Percentiles rank a stretch among this genome's conserved stretches.
Conservation (phyloP, 2,888 invertebrate species). For the Dynastes tityus region DNA sequence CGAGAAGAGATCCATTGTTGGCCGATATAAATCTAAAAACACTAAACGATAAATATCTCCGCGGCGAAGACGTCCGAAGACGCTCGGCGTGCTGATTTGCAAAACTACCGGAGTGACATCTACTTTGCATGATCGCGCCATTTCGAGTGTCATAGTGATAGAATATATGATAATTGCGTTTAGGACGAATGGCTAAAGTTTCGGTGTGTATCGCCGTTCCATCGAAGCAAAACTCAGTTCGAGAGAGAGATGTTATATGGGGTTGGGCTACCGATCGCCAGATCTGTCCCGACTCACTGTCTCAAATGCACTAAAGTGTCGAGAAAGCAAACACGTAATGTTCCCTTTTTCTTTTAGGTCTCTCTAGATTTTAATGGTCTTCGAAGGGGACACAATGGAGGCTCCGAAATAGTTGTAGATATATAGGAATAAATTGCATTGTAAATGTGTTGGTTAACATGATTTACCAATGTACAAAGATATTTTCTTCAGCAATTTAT, state of each 20-base stretch:
- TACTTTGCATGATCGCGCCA: constrained; percentile 69
- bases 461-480: no score
- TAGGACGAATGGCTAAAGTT: constrained; percentile 68
- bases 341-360: constrained; percentile 19
- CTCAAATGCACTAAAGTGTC: constrained; percentile 49
- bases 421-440: background rate
- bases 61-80: constrained; percentile 57
- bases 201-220: constrained; percentile 62
- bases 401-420: constrained; percentile 1
- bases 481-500: no score
- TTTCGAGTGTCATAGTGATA: constrained; percentile 68
- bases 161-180: constrained; percentile 69
- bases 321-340: constrained; percentile 19
- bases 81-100: constrained; percentile 61
- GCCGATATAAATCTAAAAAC: constrained; percentile 46
- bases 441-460: background rate
- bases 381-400: constrained; percentile 7
- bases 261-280: constrained; percentile 48
- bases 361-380: constrained; percentile 17
- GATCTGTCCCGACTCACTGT: constrained; percentile 52
- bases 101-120: constrained; percentile 61
- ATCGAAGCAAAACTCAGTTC: constrained; percentile 61
- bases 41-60: constrained; percentile 53
- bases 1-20: constrained; percentile 52
- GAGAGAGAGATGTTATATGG: constrained; percentile 53